phyloP scores from a whole-genome alignment of 2,888 invertebrate species.

The Malacosoma neustria region DNA sequence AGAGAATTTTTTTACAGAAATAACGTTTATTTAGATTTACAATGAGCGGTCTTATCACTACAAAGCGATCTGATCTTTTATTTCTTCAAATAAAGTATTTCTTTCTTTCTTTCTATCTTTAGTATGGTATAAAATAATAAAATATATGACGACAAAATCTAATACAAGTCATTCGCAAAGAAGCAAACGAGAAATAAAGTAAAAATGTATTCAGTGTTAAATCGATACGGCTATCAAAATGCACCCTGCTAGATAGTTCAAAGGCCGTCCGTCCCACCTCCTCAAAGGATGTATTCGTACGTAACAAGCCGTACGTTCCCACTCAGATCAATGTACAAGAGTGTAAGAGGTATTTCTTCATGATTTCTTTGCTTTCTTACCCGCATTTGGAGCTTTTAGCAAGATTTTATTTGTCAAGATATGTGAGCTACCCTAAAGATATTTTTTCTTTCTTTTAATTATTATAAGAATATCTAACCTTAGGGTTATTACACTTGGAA shows the following conservation, averaged over 20 bases:
- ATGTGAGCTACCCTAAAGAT: no score
- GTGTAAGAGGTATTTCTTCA: slow-evolving; percentile 27
- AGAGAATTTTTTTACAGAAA: no score
- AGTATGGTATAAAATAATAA: no score
- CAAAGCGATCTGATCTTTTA: no score
- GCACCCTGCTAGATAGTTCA: slow-evolving; percentile 42
- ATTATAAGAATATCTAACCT: no score
- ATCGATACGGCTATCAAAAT: slow-evolving; percentile 65
- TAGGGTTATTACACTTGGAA: no score
- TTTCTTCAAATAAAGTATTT: no score
- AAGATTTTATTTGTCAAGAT: slow-evolving; percentile 11
- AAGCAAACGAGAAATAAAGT: slow-evolving; percentile 30
- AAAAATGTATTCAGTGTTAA: slow-evolving; percentile 55
- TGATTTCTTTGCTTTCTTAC: slow-evolving; percentile 36
- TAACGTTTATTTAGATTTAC: no score
- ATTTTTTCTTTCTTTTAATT: no score
- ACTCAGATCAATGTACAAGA: slow-evolving; percentile 48
- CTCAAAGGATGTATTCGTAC: slow-evolving; percentile 50
- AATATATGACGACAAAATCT: no score
- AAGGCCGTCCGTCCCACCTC: slow-evolving; percentile 41
- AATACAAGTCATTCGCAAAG: slow-evolving; percentile 10
- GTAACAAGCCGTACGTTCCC: slow-evolving; percentile 52
- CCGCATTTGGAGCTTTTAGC: slow-evolving; percentile 24
- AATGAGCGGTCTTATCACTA: no score
- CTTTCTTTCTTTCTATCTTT: no score